Base-by-base conservation (phyloP, 2,113 vertebrate genomes). In the Electrona antarctica region DNA sequence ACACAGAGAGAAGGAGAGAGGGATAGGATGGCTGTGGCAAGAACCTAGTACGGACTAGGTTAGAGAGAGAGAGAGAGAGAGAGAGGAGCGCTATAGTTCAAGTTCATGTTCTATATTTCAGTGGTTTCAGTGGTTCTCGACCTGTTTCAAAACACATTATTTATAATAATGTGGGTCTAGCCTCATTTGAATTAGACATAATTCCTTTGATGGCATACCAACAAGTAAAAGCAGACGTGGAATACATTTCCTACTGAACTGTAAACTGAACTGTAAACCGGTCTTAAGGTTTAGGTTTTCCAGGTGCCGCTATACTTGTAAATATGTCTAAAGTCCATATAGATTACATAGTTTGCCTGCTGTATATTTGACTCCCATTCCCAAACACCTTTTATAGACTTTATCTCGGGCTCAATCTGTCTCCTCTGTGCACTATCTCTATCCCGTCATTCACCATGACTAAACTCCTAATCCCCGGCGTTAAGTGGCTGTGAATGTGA, bases 1-100 rank as follows among this genome's bases (percentile, higher is more conserved):
- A 83, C 86, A 58, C 29, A 9, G 74, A 59, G 67, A 62, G 65
- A 56, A 45, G 29, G 33, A 45, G 8, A 41, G 7, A 28, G 29
- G 28, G 54, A 66, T 7, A 55, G 64, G n/a, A 13, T 41, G 49
- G 67, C 12, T 21, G 7, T 12, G 29, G 54, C 48, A 52, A 51
- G 13, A 56, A 51, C 21, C 4, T 28, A 8, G 71, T 41, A 14
- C 21, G 21, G 21, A 21, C 21, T 21, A 66, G n/a, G 9, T 54
- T 14, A 51, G 63, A 69, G 66, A 69, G 76, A 82, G 49, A 48
- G 45, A 51, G 54, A 55, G 56, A 51, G 15, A 59, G 57, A 60
- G 58, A 8, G 28, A 4, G 58, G 13, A 5, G 64, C 80, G 67
- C 75, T 47, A 76, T 55, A 28, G n/a, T 12, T 41, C 33, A 6